phyloP scores from a whole-genome alignment of 1,140 invertebrate species.

The Drosophila cardini region DNA sequence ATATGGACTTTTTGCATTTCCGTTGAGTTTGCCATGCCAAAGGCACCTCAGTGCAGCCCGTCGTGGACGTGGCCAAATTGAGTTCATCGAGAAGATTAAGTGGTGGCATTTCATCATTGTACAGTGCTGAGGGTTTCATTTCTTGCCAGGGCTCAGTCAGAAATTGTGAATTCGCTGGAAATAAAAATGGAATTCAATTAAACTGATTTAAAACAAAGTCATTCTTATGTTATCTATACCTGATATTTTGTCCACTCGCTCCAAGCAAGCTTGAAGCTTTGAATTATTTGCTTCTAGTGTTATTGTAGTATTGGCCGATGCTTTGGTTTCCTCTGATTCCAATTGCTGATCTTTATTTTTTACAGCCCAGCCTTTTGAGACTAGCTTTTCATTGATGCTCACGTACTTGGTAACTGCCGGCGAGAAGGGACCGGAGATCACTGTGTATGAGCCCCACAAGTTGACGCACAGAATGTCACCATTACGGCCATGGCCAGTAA shows the following conservation, averaged over 20 bases:
- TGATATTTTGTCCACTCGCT: neutral
- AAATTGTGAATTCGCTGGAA: neutral
- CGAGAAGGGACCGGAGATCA: conserved; percentile 48
- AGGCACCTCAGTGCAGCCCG: conserved; percentile 31
- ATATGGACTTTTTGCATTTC: conserved; percentile 79
- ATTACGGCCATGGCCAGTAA: conserved; percentile 5
- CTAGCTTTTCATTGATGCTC: conserved; percentile 48
- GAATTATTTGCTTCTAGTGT: neutral
- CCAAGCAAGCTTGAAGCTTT: neutral
- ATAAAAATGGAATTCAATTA: neutral
- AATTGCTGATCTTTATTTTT: neutral
- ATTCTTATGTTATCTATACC: neutral
- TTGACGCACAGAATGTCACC: conserved; percentile 29
- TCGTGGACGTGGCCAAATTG: conserved; percentile 33
- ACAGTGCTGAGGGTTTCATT: neutral
- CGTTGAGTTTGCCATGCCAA: conserved; percentile 55
- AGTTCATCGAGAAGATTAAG: conserved; percentile 45
- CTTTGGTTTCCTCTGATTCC: neutral
- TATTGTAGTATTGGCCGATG: neutral
- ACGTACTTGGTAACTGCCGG: conserved; percentile 41
- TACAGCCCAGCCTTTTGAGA: conserved; percentile 25
- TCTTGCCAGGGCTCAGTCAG: neutral
- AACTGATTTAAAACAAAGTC: too few relatives aligned
- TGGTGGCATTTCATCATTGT: conserved; percentile 55
- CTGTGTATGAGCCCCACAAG: conserved; percentile 39